Evolutionary conservation across 1,140 invertebrate genomes (phyloP), one percentile per base, ranked within the genome.

Genomic region (Platyscapa corneri): DNA sequence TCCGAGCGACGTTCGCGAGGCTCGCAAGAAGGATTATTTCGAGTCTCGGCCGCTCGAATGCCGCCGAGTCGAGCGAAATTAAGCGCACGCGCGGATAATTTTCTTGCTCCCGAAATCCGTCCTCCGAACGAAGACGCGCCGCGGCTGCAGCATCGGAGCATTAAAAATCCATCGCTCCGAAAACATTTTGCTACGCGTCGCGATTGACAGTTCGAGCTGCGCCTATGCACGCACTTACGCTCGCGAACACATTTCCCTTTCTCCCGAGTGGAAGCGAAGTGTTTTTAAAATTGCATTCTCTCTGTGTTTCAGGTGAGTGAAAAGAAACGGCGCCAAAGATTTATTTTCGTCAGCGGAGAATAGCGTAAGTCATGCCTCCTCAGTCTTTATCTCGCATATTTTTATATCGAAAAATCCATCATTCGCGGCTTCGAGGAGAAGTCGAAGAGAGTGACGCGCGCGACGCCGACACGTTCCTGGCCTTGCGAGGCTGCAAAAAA

Each of bases 261-360:
- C n/a, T n/a, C n/a, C n/a, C n/a, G n/a, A n/a, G n/a, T n/a, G n/a
- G n/a, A n/a, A n/a, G n/a, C n/a, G n/a, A n/a, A n/a, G n/a, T n/a
- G n/a, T n/a, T n/a, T n/a, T 37, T 70, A 37, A 70, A 70, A 34
- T 70, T 37, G 34, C 39, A 88, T 89, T 90, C 65, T 92, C 90
- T 3, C 2, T 60, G 27, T 60, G 56, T 93, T 92, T 80, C 90
- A 92, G 92, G 91, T 92, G 88, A 93, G 91, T 90, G 60, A 75
- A 87, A 88, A 87, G 18, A 6, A 56, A 20, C 74, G 27, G 39
- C n/a, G 34, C 27, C 3, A 56, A 74, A 67, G 5, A 74, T 27
- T 32, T 49, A 49, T 81, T 32, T 42, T 27, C 10, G 56, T 74
- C 37, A 7, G n/a, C n/a, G n/a, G 53, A 18, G 34, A 56, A 20